A percentile compares a stretch with the other conserved stretches of the same genome.
Evolutionary conservation across 1,140 invertebrate genomes (phyloP).

Genomic region (Harpegnathos saltator): DNA sequence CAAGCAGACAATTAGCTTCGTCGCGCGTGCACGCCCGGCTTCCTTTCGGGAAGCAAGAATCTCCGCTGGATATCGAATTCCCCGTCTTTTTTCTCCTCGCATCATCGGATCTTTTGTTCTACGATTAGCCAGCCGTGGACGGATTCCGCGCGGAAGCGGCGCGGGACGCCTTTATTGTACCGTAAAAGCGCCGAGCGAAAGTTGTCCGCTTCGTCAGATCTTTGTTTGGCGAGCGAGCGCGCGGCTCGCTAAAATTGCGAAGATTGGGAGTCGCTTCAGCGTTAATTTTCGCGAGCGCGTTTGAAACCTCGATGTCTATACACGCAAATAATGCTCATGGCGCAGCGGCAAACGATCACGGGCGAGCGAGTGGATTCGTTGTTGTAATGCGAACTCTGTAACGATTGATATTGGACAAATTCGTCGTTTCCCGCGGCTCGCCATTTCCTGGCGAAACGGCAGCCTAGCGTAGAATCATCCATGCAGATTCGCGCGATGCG

Average conservation of each 20-base stretch:
- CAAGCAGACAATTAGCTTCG: constrained; percentile 38
- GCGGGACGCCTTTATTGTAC: constrained; percentile 27
- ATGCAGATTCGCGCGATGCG: constrained; percentile 7
- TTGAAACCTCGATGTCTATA: too few relatives aligned
- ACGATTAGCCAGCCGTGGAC: constrained; percentile 3
- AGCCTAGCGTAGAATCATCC: constrained; percentile 2
- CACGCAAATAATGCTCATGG: background rate
- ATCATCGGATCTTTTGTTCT: constrained; percentile 4
- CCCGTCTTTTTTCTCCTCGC: background rate
- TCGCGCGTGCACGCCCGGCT: constrained; percentile 16
- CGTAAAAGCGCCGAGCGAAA: constrained; percentile 5
- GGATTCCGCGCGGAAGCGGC: too few relatives aligned
- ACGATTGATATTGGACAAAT: constrained; percentile 7
- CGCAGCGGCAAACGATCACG: background rate
- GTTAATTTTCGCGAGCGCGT: constrained; percentile 43
- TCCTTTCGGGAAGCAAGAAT: constrained; percentile 5
- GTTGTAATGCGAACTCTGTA: constrained; percentile 23
- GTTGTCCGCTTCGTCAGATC: constrained; percentile 1
- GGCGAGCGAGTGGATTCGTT: constrained; percentile 28
- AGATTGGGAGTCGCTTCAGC: too few relatives aligned
- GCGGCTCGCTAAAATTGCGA: too few relatives aligned
- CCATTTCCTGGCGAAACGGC: background rate
- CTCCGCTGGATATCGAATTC: constrained; percentile 3
- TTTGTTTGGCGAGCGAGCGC: constrained; percentile 23
- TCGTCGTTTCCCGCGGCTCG: background rate